Base-by-base conservation (phyloP, 2,113 vertebrate genomes). In the Tragelaphus scriptus region DNA sequence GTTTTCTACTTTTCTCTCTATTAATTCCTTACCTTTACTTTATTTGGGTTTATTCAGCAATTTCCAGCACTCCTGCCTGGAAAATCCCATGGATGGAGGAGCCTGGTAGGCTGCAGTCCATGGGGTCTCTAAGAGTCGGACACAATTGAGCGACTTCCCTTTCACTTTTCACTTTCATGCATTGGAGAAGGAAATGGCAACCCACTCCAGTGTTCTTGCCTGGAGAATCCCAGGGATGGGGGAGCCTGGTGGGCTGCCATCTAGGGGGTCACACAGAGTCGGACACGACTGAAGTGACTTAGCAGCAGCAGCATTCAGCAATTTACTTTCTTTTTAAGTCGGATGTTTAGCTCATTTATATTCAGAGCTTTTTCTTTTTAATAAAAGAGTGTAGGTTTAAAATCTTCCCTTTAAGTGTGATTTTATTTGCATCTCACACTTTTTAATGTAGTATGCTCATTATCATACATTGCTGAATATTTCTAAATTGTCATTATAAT, bases 371-470 rank as follows among this genome's bases (percentile, higher is more conserved):
- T 30, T 49, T 75, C 47, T 93, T 91, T 79, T 75, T 47, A 85
- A 51, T 87, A 91, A 89, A 86, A 93, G 53, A 84, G 36, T 47
- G 2, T 77, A n/a, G 16, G 6, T 44, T 19, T 49, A 92, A 93
- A 93, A 44, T 89, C 56, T 59, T 96, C 88, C 19, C 15, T 26
- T 14, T 19, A 88, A 26, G 44, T 87, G 79, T 93, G 59, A 92
- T 26, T 53, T 90, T 90, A 85, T 97, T 84, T 95, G 87, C 44
- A 71, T 91, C 61, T 97, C 56, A 30, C 44, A 89, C 8, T 1
- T 96, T 79, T 95, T 95, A 95, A 89, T 96, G 92, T 58, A 23
- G 44, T n/a, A 84, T 80, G 93, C 92, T 96, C 55, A 61, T 87
- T 86, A 84, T 51, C 26, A 53, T 63, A 93, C 56, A 9, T 65